Percentiles rank a stretch among this genome's conserved stretches.
phyloP scores from a whole-genome alignment of 37 sponge, comb jelly and placozoan species.

The Hexactinellida sp. region DNA sequence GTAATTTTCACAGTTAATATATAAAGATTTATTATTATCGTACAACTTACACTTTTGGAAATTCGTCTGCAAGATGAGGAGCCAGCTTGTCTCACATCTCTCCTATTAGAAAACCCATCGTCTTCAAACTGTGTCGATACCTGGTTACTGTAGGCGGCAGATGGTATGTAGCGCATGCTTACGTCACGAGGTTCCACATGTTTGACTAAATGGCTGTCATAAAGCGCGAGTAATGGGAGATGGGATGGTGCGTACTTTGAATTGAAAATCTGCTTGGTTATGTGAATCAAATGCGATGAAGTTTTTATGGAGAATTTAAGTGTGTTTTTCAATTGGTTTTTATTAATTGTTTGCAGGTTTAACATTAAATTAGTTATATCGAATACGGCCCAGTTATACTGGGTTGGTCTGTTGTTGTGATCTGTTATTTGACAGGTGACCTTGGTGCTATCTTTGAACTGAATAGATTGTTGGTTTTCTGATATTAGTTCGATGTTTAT shows the following conservation, averaged over 20 bases:
- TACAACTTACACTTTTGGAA: slow-evolving; percentile 2
- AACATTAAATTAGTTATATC: background rate
- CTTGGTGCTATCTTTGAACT: background rate
- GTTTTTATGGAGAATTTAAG: background rate
- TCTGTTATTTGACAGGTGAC: background rate
- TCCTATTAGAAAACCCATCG: background rate
- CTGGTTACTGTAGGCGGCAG: no score
- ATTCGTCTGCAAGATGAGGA: background rate
- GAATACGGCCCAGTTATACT: background rate
- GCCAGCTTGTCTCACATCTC: background rate
- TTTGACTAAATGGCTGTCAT: background rate
- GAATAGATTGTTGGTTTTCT: background rate
- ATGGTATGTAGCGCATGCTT: background rate
- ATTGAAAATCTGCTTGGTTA: background rate
- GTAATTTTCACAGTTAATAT: no score
- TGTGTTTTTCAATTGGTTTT: background rate
- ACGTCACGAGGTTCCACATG: background rate
- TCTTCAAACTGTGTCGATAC: background rate
- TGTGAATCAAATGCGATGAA: background rate
- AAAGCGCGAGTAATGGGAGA: background rate
- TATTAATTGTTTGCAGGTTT: background rate
- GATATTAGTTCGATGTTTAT: background rate
- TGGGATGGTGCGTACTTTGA: background rate
- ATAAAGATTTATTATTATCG: background rate
- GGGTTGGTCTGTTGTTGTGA: background rate